Conservation (phyloP, 2,888 invertebrate genomes). For the Drosophila borealis region DNA sequence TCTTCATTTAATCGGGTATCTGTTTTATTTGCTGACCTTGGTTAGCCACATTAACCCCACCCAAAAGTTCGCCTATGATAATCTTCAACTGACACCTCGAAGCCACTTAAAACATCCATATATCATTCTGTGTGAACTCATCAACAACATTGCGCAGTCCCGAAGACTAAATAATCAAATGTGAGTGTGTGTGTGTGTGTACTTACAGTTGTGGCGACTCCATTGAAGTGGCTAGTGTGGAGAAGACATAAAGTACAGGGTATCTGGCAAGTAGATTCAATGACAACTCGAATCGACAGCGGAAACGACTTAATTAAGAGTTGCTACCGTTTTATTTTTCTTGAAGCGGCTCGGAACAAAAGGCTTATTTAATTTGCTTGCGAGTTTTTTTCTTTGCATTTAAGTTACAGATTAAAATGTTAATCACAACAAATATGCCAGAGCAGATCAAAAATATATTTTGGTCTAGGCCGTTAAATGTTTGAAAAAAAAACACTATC, state of each 20-base stretch:
- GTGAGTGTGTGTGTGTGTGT: constrained; percentile 12
- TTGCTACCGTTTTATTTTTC: constrained; percentile 62
- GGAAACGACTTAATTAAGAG: constrained; percentile 53
- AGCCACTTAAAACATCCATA: constrained; percentile 49
- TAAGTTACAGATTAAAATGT: constrained; percentile 66
- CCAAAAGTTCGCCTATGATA: constrained; percentile 34
- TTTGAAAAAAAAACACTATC: constrained; percentile 38
- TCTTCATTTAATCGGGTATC: background rate
- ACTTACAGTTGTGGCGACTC: constrained; percentile 81
- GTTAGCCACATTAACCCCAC: constrained; percentile 17
- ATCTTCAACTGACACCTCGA: constrained; percentile 11
- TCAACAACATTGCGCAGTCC: constrained; percentile 8
- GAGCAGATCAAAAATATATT: constrained; percentile 34
- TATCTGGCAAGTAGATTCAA: constrained; percentile 19
- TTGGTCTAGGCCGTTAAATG: constrained; percentile 47
- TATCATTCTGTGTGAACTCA: constrained; percentile 55
- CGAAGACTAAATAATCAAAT: constrained; percentile 14
- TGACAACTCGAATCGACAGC: constrained; percentile 26
- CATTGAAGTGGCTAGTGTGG: constrained; percentile 74
- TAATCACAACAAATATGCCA: constrained; percentile 51
- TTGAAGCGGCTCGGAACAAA: constrained; percentile 63
- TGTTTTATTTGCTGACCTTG: constrained; percentile 19
- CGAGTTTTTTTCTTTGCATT: constrained; percentile 55
- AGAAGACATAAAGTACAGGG: constrained; percentile 57
- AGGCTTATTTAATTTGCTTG: constrained; percentile 58